Evolutionary conservation across 1,140 invertebrate species (phyloP).

Genomic region (Wasmannia auropunctata): DNA sequence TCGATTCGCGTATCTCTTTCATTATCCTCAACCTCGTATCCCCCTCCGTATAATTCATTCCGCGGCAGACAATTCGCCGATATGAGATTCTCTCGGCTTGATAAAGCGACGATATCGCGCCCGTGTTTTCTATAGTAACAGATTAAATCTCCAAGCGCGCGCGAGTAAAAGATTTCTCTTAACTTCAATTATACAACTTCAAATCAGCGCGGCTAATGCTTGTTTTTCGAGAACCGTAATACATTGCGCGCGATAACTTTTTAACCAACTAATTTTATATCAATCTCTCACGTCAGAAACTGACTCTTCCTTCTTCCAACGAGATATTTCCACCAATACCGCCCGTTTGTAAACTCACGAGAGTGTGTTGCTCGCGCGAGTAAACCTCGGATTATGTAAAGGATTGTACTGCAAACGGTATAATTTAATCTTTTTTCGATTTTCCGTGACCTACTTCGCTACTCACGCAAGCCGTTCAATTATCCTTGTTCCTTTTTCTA

Average conservation of each 20-base stretch:
- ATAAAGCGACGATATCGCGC: slow-evolving; percentile 52
- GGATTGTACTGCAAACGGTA: slow-evolving; percentile 37
- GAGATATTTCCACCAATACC: slow-evolving; percentile 11
- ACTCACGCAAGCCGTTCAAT: slow-evolving; percentile 52
- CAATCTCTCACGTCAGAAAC: slow-evolving; percentile 7
- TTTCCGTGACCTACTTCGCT: slow-evolving; percentile 39
- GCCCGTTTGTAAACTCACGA: neutral
- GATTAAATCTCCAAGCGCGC: slow-evolving; percentile 48
- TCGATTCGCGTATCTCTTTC: slow-evolving; percentile 46
- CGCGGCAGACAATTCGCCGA: slow-evolving; percentile 48
- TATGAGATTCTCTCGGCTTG: slow-evolving; percentile 42
- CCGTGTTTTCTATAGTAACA: slow-evolving; percentile 55
- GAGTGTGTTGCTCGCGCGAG: neutral
- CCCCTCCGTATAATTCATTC: slow-evolving; percentile 68
- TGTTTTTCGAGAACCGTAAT: slow-evolving; percentile 32
- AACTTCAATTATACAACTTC: slow-evolving; percentile 52
- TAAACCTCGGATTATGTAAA: slow-evolving; percentile 40
- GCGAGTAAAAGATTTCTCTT: slow-evolving; percentile 50
- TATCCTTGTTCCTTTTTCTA: slow-evolving; percentile 43
- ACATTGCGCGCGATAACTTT: slow-evolving; percentile 40
- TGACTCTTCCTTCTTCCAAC: neutral
- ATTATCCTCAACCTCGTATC: slow-evolving; percentile 53
- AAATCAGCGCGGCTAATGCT: slow-evolving; percentile 1
- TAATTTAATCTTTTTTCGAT: slow-evolving; percentile 59
- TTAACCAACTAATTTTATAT: slow-evolving; percentile 41